Base-by-base conservation (phyloP, 2,797 vertebrate genomes). In the Urophycis tenuis region DNA sequence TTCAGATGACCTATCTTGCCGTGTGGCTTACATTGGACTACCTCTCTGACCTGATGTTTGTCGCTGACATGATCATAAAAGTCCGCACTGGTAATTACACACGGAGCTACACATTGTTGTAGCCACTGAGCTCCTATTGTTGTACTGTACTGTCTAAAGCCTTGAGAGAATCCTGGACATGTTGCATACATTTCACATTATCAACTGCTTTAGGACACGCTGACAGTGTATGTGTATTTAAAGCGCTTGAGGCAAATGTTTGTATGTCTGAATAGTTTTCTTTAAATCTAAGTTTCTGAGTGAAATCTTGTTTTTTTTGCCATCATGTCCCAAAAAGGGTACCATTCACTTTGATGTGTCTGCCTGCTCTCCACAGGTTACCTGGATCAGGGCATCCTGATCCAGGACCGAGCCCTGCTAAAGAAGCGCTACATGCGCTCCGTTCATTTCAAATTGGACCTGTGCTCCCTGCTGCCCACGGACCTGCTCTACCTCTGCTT, bases 311-410 rank as follows among this genome's bases (percentile, higher is more conserved):
- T n/a, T n/a, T n/a, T n/a, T n/a, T n/a, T n/a, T n/a, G n/a, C 34
- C 35, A 30, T 3, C 72, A 12, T 5, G 15, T 14, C 3, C 35
- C 35, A 35, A 22, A 15, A 19, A n/a, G 3, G 32, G 53, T 29
- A 29, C 60, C 10, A 14, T n/a, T 53, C 15, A 36, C 73, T 31
- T 32, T 49, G 31, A 4, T 32, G 15, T 72, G 15, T 64, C 74
- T n/a, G n/a, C n/a, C 35, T 81, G 74, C 69, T 12, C 9, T 83
- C 53, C 80, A 22, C 83, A 98, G 97, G 94, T 5, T 98, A 94
- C 85, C 84, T 96, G 81, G 93, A 97, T n/a, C 95, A 98, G 7
- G 97, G 97, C 1, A 92, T 96, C 83, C 90, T 97, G 71, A 91
- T 98, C 76, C 89, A n/a, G 22, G 93, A 96, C 69, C 76, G 78